A percentile compares a stretch with the other conserved stretches of the same genome.
phyloP scores from a whole-genome alignment of 2,888 invertebrate species.

The Gastrophysa polygoni region DNA sequence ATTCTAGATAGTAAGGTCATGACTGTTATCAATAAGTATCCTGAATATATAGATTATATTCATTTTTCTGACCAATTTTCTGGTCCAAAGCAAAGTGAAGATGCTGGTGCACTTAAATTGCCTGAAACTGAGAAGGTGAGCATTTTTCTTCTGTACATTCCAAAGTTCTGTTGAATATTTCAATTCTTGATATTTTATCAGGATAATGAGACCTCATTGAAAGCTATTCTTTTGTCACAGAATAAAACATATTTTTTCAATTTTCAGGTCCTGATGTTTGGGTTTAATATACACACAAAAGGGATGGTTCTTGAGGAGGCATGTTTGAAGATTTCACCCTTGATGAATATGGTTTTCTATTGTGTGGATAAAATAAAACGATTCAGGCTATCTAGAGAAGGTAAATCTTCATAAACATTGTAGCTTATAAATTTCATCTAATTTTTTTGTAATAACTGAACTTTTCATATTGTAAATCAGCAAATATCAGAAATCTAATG shows the following conservation, averaged over 20 bases:
- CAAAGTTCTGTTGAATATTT: background rate
- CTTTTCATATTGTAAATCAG: no score
- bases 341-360: conserved; percentile 90
- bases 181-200: background rate
- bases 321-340: conserved; percentile 77
- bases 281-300: conserved; percentile 74
- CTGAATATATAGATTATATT: conserved; percentile 88
- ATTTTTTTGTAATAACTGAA: no score
- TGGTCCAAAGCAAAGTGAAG: conserved; percentile 86
- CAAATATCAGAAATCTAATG: no score
- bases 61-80: conserved; percentile 97
- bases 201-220: no score
- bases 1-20: conserved; percentile 83
- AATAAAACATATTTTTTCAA: background rate
- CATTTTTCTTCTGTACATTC: no score
- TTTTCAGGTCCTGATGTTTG: conserved; percentile 60
- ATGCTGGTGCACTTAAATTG: conserved; percentile 58
- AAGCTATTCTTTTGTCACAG: background rate
- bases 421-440: no score
- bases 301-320: conserved; percentile 71
- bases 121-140: conserved; percentile 54
- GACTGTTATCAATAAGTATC: conserved; percentile 79
- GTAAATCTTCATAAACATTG: no score
- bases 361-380: conserved; percentile 90
- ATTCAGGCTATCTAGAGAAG: conserved; percentile 86